Conservation (phyloP, 2,113 vertebrate species). For the Salvelinus sp. region DNA sequence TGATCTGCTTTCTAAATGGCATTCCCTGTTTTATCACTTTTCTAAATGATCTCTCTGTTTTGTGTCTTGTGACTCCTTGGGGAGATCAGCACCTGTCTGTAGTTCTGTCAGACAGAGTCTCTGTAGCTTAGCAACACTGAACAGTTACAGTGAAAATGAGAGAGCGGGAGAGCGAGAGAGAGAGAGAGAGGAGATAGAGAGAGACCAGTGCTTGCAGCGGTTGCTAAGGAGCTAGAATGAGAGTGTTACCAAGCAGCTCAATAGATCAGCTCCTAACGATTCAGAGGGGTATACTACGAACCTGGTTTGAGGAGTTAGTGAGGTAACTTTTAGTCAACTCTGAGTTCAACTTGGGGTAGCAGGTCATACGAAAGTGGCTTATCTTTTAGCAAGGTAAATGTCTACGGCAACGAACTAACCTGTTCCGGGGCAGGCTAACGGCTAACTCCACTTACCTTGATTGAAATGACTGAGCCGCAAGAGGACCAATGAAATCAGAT, state of each 20-base stretch:
- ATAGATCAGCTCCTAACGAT: conserved; percentile 78
- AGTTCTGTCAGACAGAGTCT: conserved; percentile 66
- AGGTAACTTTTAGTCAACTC: too few relatives aligned
- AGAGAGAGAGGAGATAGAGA: too few relatives aligned
- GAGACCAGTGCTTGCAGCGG: conserved; percentile 68
- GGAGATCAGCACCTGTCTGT: conserved; percentile 60
- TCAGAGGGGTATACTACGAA: conserved; percentile 26
- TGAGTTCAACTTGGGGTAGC: too few relatives aligned
- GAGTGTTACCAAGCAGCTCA: conserved; percentile 70
- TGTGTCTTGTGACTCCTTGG: conserved; percentile 50
- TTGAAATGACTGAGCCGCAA: too few relatives aligned
- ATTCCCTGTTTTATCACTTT: conserved; percentile 22
- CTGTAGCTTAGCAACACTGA: conserved; percentile 79
- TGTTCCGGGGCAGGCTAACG: too few relatives aligned
- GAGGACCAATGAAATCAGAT: too few relatives aligned
- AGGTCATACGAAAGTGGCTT: too few relatives aligned
- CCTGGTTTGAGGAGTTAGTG: too few relatives aligned
- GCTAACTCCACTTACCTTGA: too few relatives aligned
- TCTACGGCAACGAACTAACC: too few relatives aligned
- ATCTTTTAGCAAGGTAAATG: too few relatives aligned
- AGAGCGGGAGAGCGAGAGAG: too few relatives aligned
- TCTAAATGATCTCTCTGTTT: conserved; percentile 50
- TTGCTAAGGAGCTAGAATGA: conserved; percentile 81
- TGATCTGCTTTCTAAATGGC: conserved; percentile 38
- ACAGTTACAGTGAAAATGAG: conserved; percentile 63